A percentile compares a stretch with the other conserved stretches of the same genome.
Evolutionary conservation across 2,888 invertebrate genomes (phyloP).

Genomic region (Mythimna albipuncta): DNA sequence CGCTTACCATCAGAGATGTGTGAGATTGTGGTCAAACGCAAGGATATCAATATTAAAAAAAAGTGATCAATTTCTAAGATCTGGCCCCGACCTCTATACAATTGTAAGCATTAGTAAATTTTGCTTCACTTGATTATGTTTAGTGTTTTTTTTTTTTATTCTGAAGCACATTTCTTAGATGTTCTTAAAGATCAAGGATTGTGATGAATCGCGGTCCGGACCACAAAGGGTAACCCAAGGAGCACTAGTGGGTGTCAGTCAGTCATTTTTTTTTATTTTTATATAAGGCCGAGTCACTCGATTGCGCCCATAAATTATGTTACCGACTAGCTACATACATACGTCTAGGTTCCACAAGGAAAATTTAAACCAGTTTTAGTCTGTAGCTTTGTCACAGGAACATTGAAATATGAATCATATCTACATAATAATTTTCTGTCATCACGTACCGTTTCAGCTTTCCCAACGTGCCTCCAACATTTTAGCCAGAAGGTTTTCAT

Average conservation of each 20-base stretch:
- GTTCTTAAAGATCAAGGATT: not conserved
- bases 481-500: conserved; percentile 15
- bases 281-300: not conserved
- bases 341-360: not conserved
- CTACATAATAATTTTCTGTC: conserved; percentile 18
- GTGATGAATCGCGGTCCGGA: no score
- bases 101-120: not conserved
- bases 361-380: not conserved
- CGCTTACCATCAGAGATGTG: no score
- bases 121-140: not conserved
- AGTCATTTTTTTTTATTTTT: no score
- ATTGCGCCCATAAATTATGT: not conserved
- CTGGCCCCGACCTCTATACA: no score
- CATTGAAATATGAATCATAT: conserved; percentile 37
- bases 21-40: no score
- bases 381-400: conserved; percentile 15
- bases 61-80: no score
- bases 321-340: not conserved
- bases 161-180: not conserved
- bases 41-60: no score
- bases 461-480: conserved; percentile 27
- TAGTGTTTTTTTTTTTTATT: no score
- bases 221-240: no score
- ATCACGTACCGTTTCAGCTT: conserved; percentile 23
- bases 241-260: no score